Conservation (phyloP, 2,888 invertebrate species). For the Dicycla oo region DNA sequence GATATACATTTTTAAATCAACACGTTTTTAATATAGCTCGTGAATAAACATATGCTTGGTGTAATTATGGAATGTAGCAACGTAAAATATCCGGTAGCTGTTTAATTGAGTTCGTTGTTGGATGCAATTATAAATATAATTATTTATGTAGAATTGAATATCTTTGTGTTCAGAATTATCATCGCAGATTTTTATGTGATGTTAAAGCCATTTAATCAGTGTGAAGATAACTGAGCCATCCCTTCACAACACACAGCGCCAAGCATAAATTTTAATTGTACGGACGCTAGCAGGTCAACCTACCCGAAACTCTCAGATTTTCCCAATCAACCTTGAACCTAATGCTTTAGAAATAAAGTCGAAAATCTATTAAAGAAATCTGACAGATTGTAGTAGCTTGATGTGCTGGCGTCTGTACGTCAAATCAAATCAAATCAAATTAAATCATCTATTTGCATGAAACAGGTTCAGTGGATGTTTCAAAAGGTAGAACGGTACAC, state of each 20-base stretch:
- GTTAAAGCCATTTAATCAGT: neutral
- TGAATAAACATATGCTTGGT: slow-evolving; percentile 52
- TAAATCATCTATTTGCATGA: too few relatives aligned
- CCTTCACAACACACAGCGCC: too few relatives aligned
- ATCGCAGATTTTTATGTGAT: neutral
- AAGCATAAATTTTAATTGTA: slow-evolving; percentile 19
- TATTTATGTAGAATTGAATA: neutral
- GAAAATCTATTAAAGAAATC: too few relatives aligned
- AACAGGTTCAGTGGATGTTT: too few relatives aligned
- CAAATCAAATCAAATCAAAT: too few relatives aligned
- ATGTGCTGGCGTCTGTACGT: too few relatives aligned
- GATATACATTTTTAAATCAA: slow-evolving; percentile 54
- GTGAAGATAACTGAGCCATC: neutral
- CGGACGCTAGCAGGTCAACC: too few relatives aligned
- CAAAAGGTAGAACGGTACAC: too few relatives aligned
- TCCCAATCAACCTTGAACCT: too few relatives aligned
- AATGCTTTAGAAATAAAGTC: too few relatives aligned
- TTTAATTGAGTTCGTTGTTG: slow-evolving; percentile 2
- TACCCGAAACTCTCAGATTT: too few relatives aligned
- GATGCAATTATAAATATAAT: neutral
- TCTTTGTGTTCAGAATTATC: neutral
- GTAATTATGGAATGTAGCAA: slow-evolving; percentile 45
- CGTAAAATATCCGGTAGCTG: slow-evolving; percentile 31
- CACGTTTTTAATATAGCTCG: slow-evolving; percentile 59
- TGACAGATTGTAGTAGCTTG: too few relatives aligned